phyloP scores from a whole-genome alignment of 2,888 invertebrate species.

The Nasonovia ribisnigri region DNA sequence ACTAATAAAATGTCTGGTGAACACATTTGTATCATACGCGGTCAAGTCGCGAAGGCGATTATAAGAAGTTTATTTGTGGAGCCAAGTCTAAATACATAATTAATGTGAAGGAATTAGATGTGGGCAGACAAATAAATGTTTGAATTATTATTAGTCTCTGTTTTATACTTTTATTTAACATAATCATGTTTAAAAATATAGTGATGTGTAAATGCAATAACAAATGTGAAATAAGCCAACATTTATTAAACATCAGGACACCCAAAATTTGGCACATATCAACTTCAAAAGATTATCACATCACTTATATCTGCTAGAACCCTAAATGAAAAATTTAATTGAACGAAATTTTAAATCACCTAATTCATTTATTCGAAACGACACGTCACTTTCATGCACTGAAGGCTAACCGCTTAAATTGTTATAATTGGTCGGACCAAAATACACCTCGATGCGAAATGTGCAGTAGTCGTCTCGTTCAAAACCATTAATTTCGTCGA shows the following conservation, averaged over 20 bases:
- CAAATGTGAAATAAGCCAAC: constrained; percentile 27
- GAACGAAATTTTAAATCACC: constrained; percentile 13
- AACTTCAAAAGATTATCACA: constrained; percentile 53
- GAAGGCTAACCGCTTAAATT: constrained; percentile 35
- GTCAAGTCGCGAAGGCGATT: neutral
- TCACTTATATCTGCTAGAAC: constrained; percentile 30
- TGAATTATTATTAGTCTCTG: constrained; percentile 16
- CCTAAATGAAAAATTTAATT: constrained; percentile 38
- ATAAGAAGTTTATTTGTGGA: neutral
- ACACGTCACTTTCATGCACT: constrained; percentile 37
- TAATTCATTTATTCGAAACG: constrained; percentile 33
- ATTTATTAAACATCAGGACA: neutral
- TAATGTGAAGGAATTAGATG: neutral
- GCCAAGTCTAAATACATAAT: constrained; percentile 36
- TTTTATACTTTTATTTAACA: constrained; percentile 13
- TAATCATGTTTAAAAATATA: constrained; percentile 41
- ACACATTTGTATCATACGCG: neutral
- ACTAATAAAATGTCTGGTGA: neutral
- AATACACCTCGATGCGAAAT: neutral
- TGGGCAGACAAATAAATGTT: constrained; percentile 42
- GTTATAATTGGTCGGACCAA: constrained; percentile 1
- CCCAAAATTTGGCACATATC: constrained; percentile 37
- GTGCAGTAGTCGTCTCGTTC: neutral
- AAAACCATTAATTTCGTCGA: neutral
- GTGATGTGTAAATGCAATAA: constrained; percentile 11